Evolutionary conservation across 2,113 vertebrate genomes (phyloP).

Genomic region (Phylloscopus trochiloides): DNA sequence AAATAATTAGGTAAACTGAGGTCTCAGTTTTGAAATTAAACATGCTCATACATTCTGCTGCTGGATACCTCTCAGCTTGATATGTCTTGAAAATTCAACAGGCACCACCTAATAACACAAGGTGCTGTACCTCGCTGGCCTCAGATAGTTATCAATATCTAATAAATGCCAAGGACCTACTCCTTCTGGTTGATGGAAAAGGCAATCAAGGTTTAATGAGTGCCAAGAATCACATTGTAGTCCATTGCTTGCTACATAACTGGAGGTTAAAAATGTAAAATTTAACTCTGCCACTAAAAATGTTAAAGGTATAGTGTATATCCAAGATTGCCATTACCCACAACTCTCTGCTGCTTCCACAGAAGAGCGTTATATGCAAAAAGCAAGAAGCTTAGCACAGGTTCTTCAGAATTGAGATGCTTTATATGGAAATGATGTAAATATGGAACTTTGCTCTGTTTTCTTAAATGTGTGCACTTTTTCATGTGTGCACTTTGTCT

Average conservation of each 20-base stretch:
- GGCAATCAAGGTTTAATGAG: constrained; percentile 48
- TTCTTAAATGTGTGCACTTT: neutral
- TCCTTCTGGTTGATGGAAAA: constrained; percentile 33
- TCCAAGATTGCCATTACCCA: neutral
- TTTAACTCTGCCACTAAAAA: constrained; percentile 20
- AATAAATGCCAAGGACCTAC: neutral
- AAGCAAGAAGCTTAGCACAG: neutral
- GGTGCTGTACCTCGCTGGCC: neutral
- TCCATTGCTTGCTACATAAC: constrained; percentile 9
- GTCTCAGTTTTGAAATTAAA: neutral
- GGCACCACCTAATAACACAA: neutral
- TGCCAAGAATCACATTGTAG: neutral
- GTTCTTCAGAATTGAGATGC: neutral
- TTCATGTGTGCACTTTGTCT: neutral
- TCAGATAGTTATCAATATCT: constrained; percentile 9
- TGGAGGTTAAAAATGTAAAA: constrained; percentile 38
- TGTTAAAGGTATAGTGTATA: neutral
- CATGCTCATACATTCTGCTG: neutral
- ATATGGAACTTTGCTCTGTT: neutral
- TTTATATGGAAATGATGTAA: neutral
- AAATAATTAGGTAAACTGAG: neutral
- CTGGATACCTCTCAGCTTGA: neutral
- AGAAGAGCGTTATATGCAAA: neutral
- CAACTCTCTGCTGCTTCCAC: neutral
- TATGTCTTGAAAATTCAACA: neutral